Evolutionary conservation across 2,797 vertebrate genomes (phyloP).

Genomic region (Falco rusticolus): DNA sequence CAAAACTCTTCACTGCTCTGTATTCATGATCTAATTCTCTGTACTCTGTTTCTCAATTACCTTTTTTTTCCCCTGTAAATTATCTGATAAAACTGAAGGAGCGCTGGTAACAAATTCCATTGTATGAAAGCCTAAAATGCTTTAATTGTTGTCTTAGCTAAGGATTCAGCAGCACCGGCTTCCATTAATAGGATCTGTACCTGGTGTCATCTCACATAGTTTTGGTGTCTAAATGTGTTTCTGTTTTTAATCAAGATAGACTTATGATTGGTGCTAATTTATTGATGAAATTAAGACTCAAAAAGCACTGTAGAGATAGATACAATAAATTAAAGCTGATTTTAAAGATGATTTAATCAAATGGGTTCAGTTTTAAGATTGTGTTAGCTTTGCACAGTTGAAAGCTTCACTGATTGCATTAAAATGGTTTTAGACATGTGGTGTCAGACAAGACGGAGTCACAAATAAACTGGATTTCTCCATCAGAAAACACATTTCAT

Average conservation of each 20-base stretch:
- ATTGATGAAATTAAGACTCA: neutral
- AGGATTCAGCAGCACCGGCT: neutral
- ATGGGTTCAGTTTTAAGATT: neutral
- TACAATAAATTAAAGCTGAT: constrained; percentile 19
- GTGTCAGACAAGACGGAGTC: neutral
- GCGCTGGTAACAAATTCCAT: neutral
- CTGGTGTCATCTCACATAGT: neutral
- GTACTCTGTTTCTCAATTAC: neutral
- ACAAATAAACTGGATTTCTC: neutral
- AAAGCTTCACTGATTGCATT: constrained; percentile 5
- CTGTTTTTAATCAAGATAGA: constrained; percentile 34
- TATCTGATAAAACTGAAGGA: neutral
- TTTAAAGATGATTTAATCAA: constrained; percentile 1
- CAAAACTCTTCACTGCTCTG: neutral
- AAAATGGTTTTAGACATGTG: neutral
- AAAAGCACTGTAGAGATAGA: neutral
- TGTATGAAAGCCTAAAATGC: neutral
- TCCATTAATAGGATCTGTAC: neutral
- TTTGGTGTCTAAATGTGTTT: neutral
- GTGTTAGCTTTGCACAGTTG: neutral
- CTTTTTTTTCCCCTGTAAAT: neutral
- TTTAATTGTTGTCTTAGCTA: neutral
- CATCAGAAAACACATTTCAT: constrained; percentile 31
- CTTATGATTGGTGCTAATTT: constrained; percentile 4
- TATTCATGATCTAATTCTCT: neutral